Base-by-base conservation (phyloP, 2,113 vertebrate species). In the Melanotaenia duboulayi region DNA sequence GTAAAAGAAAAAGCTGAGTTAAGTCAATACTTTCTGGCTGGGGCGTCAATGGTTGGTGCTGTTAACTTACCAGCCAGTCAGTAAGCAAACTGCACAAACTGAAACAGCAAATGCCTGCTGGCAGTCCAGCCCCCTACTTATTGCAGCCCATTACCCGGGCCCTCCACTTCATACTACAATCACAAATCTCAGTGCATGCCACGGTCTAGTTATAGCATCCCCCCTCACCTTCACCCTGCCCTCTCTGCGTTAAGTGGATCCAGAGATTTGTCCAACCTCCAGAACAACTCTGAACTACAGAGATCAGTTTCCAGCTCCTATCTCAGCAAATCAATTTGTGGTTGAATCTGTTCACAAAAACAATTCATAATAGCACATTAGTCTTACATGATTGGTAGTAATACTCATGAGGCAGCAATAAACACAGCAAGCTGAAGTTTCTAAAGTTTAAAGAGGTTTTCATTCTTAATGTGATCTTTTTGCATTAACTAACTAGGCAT, bases 151-250 rank as follows among this genome's bases (percentile, higher is more conserved):
- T 84, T 90, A 74, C 40, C 24, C 37, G 2, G 6, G 25, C 40
- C 81, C 70, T 76, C 39, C 51, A 42, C 65, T 56, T 72, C 79
- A 84, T 55, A 70, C 63, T 25, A 4, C 66, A 80, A 67, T 56
- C 90, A 78, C 88, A 85, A 85, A 90, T 84, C 81, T 86, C 64
- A 32, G 60, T 22, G 40, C 70, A 83, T 80, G 79, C 73, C 78
- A 75, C 72, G 66, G 78, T 76, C 69, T 56, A 14, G 71, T 67
- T 66, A 13, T 1, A 71, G 61, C 54, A 48, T 17, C 78, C 76
- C 74, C 6, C 76, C 71, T 56, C 56, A 64, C 62, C 74, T 61
- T 72, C 70, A 58, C 59, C 55, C 68, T 50, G 25, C 20, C 46
- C 62, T 61, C 37, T 65, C 63, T 54, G 37, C 48, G 17, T 71